These are phyloP conservation scores for Onychorhynchus coronatus DNA, from an alignment of 2,113 vertebrate species.

Conservation along the genomic window DNA sequence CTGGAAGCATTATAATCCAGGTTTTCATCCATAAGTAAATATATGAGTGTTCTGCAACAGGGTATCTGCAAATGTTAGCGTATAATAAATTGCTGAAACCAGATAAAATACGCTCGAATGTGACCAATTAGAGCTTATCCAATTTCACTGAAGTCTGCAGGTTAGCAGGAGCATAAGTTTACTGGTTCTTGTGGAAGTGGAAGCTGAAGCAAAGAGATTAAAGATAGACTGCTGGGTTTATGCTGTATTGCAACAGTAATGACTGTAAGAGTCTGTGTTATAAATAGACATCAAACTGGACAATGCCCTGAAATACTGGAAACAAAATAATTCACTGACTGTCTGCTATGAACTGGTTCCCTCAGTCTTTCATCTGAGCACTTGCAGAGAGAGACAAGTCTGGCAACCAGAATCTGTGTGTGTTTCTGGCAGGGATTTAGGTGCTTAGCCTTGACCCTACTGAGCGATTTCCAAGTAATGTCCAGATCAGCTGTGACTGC, in stretches of 20 bases:
- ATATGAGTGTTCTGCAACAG: not conserved
- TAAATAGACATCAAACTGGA: not conserved
- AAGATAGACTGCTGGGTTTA: not conserved
- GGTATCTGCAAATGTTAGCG: not conserved
- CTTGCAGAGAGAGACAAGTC: not conserved
- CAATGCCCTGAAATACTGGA: not conserved
- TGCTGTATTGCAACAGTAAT: not conserved
- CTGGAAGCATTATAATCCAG: not conserved
- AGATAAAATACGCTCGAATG: not conserved
- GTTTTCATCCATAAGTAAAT: not conserved
- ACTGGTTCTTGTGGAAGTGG: not conserved
- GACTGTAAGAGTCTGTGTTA: not conserved
- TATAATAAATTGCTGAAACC: not conserved
- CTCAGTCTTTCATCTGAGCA: not conserved
- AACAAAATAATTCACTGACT: not conserved
- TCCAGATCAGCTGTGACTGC: not conserved
- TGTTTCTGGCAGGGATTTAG: not conserved
- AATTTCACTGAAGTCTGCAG: not conserved
- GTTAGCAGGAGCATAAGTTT: not conserved
- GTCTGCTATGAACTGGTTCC: not conserved
- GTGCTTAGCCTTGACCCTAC: not conserved
- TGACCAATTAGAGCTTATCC: not conserved
- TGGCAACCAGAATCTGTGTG: not conserved
- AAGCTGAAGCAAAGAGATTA: not conserved
- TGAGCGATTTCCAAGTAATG: not conserved